These are phyloP conservation scores for Dolichotis patagonum DNA, from an alignment of 2,113 vertebrate genomes.

Conservation along the genomic window DNA sequence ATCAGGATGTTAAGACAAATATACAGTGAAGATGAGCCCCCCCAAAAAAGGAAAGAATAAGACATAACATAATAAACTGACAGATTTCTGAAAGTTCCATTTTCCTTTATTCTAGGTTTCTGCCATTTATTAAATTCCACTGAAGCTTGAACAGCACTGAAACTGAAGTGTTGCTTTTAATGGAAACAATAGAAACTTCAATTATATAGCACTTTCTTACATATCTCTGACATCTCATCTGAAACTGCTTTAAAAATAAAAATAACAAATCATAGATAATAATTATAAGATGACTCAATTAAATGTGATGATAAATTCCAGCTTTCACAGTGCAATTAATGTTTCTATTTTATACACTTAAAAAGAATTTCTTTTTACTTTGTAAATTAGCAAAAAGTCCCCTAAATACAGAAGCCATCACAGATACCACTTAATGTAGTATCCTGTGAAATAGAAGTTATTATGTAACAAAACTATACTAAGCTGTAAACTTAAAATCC, in stretches of 20 bases:
- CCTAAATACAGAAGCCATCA: slow-evolving; percentile 33
- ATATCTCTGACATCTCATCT: slow-evolving; percentile 66
- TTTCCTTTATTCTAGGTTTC: background rate
- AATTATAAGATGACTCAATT: slow-evolving; percentile 72
- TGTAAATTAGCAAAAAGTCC: slow-evolving; percentile 51
- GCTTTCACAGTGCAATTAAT: slow-evolving; percentile 61
- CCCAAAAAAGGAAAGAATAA: background rate
- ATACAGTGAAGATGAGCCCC: background rate
- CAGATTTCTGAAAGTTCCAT: background rate
- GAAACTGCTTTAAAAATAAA: slow-evolving; percentile 64
- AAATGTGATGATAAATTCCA: slow-evolving; percentile 57
- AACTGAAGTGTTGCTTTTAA: slow-evolving; percentile 63
- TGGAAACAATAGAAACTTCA: slow-evolving; percentile 64
- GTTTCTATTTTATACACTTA: slow-evolving; percentile 56
- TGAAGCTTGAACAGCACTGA: slow-evolving; percentile 48
- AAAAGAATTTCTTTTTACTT: slow-evolving; percentile 31
- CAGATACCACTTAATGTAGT: slow-evolving; percentile 5
- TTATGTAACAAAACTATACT: background rate
- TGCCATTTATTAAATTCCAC: slow-evolving; percentile 23
- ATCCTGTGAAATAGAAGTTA: background rate
- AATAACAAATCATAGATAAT: slow-evolving; percentile 68
- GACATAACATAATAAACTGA: background rate
- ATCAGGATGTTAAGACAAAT: background rate
- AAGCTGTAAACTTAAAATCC: background rate
- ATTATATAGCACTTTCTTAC: slow-evolving; percentile 47